Evolutionary conservation across 2,797 vertebrate genomes (phyloP), one percentile per base, ranked within the genome.

Genomic region (Macrochelys suwanniensis): DNA sequence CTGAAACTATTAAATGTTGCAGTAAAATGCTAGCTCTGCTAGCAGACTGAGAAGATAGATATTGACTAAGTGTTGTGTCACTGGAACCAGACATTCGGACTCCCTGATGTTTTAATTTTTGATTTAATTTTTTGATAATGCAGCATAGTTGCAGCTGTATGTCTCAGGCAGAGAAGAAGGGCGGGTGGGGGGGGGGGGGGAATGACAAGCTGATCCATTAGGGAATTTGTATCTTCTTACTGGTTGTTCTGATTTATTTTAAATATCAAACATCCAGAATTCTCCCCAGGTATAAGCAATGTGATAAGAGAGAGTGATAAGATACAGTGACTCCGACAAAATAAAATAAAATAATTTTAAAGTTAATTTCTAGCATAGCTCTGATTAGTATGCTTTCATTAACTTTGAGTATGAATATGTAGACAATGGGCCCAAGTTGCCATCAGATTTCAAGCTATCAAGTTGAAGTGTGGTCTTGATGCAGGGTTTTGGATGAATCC

Each of bases 111-210:
- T 98, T 98, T 98, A 98, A 98, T 98, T 98, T 98, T 98, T 98
- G 89, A 98, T 98, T 98, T 98, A 98, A 98, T 98, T 98, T 98
- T 97, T 98, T 98, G 97, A 98, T 98, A 98, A 97, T 94, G 90
- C 77, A 50, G 87, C 92, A 96, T 90, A 96, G 92, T 96, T 96
- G 57, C 89, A 97, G 26, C 84, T 92, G 76, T 84, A 89, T 97
- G 91, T 97, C 97, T 97, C 95, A 96, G 88, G 92, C 91, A 95
- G 80, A 68, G 96, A 88, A 94, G 79, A 47, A 88, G 85, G 17
- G 47, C 47, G n/a, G n/a, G n/a, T n/a, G n/a, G n/a, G 8, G 51
- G 51, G 15, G 50, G 10, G 28, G 56, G 87, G 89, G 94, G 96
- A 96, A 96, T 93, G 94, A 95, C 93, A 96, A 93, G 89, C 79